These are phyloP conservation scores for Pissodes strobi DNA, from an alignment of 1,140 invertebrate species.

Conservation along the genomic window DNA sequence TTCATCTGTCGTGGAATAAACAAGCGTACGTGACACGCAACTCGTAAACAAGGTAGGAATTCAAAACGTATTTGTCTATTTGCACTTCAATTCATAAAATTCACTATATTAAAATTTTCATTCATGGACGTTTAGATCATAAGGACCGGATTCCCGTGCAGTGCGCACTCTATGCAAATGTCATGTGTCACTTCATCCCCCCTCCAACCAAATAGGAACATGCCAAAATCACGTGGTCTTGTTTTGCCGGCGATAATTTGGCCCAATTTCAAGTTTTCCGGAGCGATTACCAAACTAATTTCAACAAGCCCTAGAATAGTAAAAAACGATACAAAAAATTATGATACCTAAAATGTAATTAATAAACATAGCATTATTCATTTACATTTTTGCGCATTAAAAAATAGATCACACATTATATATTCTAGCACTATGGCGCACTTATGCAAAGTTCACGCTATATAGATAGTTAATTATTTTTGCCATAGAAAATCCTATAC, in stretches of 20 bases:
- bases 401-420: too few relatives aligned
- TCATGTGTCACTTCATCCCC: slow-evolving; percentile 27
- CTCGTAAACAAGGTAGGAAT: slow-evolving; percentile 28
- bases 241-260: slow-evolving; percentile 40
- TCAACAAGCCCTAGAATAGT: too few relatives aligned
- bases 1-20: slow-evolving; percentile 19
- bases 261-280: too few relatives aligned
- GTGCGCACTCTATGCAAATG: slow-evolving; percentile 14
- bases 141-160: slow-evolving; percentile 37
- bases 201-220: slow-evolving; percentile 26
- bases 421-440: too few relatives aligned
- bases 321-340: too few relatives aligned
- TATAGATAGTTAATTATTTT: too few relatives aligned
- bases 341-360: too few relatives aligned
- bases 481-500: too few relatives aligned
- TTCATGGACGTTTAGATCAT: slow-evolving; percentile 39
- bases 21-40: slow-evolving; percentile 18
- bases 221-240: slow-evolving; percentile 49
- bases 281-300: too few relatives aligned
- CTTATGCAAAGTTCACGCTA: too few relatives aligned
- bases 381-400: too few relatives aligned
- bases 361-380: too few relatives aligned
- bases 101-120: slow-evolving; percentile 12
- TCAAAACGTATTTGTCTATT: not conserved
- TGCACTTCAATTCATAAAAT: not conserved